phyloP scores from a whole-genome alignment of 2,113 vertebrate genomes.

The Tympanuchus pallidicinctus region DNA sequence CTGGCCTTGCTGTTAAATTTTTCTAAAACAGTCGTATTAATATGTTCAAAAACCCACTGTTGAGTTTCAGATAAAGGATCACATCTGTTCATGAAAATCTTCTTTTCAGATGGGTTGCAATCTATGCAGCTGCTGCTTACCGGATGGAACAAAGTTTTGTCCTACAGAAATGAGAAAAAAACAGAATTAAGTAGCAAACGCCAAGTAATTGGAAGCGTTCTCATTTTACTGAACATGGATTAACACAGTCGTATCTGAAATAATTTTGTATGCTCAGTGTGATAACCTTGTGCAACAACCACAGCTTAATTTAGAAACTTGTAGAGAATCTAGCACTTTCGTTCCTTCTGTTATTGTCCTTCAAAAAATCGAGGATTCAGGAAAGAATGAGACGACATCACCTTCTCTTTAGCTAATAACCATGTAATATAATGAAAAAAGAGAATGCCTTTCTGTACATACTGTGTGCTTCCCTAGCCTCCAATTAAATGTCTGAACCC shows the following conservation, averaged over 20 bases:
- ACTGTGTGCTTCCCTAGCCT: neutral
- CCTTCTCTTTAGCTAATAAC: neutral
- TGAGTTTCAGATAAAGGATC: slow-evolving; percentile 89
- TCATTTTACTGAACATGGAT: slow-evolving; percentile 21
- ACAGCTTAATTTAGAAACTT: neutral
- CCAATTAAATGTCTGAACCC: neutral
- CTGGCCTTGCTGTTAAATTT: slow-evolving; percentile 82
- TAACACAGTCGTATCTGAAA: neutral
- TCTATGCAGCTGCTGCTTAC: slow-evolving; percentile 91
- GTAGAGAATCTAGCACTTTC: neutral
- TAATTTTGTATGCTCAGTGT: neutral
- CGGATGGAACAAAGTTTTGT: slow-evolving; percentile 88
- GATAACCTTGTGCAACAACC: neutral
- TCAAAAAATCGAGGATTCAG: neutral
- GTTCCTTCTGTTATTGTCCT: neutral
- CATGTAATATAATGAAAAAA: neutral
- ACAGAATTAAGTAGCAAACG: slow-evolving; percentile 51
- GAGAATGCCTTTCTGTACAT: neutral
- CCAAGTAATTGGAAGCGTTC: neutral
- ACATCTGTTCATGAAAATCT: slow-evolving; percentile 93
- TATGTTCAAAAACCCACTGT: slow-evolving; percentile 91
- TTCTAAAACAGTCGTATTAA: slow-evolving; percentile 89
- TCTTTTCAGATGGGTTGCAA: slow-evolving; percentile 88
- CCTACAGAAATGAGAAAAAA: slow-evolving; percentile 76
- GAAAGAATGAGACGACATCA: neutral